Base-by-base conservation (phyloP, 1,140 invertebrate species). In the Drosophila novamexicana region DNA sequence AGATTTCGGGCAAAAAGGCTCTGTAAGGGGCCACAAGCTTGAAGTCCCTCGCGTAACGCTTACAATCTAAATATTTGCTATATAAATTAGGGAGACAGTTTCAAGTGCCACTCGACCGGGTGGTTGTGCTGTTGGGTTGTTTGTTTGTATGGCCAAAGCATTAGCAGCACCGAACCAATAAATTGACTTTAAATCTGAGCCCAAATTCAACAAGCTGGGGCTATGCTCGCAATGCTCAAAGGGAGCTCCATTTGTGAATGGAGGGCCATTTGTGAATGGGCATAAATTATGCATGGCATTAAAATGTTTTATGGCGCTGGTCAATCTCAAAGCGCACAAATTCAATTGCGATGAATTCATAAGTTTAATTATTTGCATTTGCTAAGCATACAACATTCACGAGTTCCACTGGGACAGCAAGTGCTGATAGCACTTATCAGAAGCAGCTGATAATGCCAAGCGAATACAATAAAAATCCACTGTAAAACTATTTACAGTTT, bases 61-160 rank as follows among this genome's bases (percentile, higher is more conserved):
- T 52, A 40, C 50, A 61, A 68, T 72, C 29, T 70, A 82, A 85
- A 85, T 85, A 85, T 85, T 85, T 79, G 57, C 79, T 37, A 59
- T 72, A 86, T 79, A 88, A 85, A 81, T 81, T 81, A 75, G 40
- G 47, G 34, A 44, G 65, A 29, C 50, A 32, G 36, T 53, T 56
- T 42, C 52, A 32, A 73, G 58, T 75, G 37, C 39, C 42, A 54
- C 34, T 54, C 50, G 49, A 10, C 42, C 9, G 34, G 7, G 16
- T 14, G 18, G 34, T 37, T 37, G 12, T 49, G 44, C 16, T 44
- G 36, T 16, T 44, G 10, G 29, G 10, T 16, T 14, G 9, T 36
- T 18, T 54, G 79, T 76, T 80, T 54, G 79, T 76, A 76, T 57
- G 56, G 37, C 45, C 14, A 54, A 16, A n/a, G 65, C 63, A 79